These are phyloP conservation scores for Eupithecia vulgata DNA, from an alignment of 2,888 invertebrate species.

Conservation along the genomic window DNA sequence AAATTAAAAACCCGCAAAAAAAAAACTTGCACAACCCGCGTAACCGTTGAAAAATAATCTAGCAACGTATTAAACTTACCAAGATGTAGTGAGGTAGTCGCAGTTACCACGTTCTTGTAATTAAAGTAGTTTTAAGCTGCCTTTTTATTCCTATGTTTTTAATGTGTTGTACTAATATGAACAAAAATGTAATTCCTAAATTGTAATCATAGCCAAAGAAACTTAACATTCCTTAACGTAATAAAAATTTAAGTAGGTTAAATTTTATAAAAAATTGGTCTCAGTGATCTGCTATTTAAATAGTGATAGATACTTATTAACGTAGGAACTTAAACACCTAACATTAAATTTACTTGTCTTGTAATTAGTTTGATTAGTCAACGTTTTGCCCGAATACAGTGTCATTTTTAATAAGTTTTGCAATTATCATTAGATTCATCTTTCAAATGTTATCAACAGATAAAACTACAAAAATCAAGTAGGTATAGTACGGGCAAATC, in stretches of 20 bases:
- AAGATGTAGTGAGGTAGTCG: background rate
- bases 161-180: background rate
- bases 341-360: background rate
- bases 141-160: background rate
- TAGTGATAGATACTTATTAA: background rate
- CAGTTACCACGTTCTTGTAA: background rate
- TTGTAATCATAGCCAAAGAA: conserved; percentile 42
- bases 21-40: no score
- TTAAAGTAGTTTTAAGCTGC: background rate
- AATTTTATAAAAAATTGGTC: background rate
- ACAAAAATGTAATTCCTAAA: background rate
- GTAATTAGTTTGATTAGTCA: background rate
- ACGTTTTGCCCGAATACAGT: background rate
- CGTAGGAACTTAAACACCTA: background rate
- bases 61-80: background rate
- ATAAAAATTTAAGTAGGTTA: background rate
- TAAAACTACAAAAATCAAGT: background rate
- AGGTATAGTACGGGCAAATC: no score
- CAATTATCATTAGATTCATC: background rate
- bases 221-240: conserved; percentile 36
- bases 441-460: background rate
- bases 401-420: background rate
- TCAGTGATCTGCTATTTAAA: background rate
- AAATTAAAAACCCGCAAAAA: no score
- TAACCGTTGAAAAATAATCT: background rate